Percentiles rank a stretch among this genome's conserved stretches.
Conservation (phyloP, 2,888 invertebrate genomes). For the Erebia epiphron region DNA sequence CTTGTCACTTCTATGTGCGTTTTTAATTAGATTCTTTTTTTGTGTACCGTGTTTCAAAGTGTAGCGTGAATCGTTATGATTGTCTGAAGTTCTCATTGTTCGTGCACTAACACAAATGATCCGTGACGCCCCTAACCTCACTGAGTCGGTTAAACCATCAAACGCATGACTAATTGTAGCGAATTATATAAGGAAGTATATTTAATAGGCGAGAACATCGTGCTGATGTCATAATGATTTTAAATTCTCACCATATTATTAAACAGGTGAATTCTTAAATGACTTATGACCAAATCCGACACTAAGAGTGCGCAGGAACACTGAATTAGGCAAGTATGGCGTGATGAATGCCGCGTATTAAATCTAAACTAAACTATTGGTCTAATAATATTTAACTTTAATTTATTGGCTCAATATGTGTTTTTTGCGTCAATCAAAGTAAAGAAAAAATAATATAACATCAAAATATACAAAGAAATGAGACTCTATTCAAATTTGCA, state of each 20-base stretch:
- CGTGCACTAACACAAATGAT: conserved; percentile 38
- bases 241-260: conserved; percentile 27
- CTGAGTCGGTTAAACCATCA: conserved; percentile 47
- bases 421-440: too few species aligned
- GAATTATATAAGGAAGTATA: conserved; percentile 51
- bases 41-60: too few species aligned
- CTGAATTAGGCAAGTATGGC: too few species aligned
- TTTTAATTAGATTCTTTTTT: too few species aligned
- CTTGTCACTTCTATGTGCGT: too few species aligned
- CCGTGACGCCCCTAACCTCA: conserved; percentile 55
- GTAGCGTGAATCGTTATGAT: not conserved
- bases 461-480: too few species aligned
- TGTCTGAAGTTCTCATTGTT: conserved; percentile 14
- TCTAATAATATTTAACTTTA: too few species aligned
- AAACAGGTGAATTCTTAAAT: not conserved
- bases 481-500: too few species aligned
- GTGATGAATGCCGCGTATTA: too few species aligned
- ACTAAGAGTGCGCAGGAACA: not conserved
- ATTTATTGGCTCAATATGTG: too few species aligned
- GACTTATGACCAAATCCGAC: not conserved
- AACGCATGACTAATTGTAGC: conserved; percentile 55
- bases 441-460: too few species aligned
- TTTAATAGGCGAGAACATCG: conserved; percentile 29
- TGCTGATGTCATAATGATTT: conserved; percentile 33
- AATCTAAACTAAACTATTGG: too few species aligned